phyloP scores from a whole-genome alignment of 2,888 invertebrate species.

The Ichneumoninae sp. region DNA sequence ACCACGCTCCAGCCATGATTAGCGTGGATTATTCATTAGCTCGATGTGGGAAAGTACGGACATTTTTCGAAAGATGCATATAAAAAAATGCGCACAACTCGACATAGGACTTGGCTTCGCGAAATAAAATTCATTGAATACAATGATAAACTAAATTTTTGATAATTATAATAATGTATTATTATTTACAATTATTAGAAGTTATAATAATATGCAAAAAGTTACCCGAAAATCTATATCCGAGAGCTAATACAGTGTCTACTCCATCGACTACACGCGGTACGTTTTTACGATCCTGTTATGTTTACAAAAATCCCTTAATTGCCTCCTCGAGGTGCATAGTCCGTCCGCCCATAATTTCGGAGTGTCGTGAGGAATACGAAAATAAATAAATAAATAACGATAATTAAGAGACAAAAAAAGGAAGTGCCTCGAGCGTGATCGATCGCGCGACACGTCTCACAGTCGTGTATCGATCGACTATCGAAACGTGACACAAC shows the following conservation, averaged over 20 bases:
- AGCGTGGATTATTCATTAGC: neutral
- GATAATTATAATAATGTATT: no score
- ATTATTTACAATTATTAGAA: neutral
- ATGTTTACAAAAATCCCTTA: slow-evolving; percentile 39
- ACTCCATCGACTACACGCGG: neutral
- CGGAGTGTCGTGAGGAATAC: slow-evolving; percentile 42
- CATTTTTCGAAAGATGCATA: no score
- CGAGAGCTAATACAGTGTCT: neutral
- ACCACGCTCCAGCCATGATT: neutral
- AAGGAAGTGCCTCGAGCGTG: slow-evolving; percentile 31
- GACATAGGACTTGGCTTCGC: no score
- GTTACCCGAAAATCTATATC: neutral
- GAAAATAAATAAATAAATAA: slow-evolving; percentile 15
- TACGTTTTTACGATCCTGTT: slow-evolving; percentile 8
- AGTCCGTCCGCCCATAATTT: slow-evolving; percentile 6
- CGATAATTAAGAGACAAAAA: slow-evolving; percentile 15
- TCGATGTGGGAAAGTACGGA: neutral
- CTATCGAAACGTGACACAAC: slow-evolving; percentile 43
- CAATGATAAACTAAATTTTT: no score
- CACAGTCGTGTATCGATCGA: slow-evolving; percentile 39
- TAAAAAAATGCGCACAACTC: no score
- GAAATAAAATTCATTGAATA: no score
- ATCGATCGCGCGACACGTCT: slow-evolving; percentile 46
- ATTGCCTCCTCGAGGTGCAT: slow-evolving; percentile 34
- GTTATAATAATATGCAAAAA: neutral